Percentiles rank a stretch among this genome's conserved stretches.
Conservation (phyloP, 2,113 vertebrate genomes). For the Crocuta crocuta region DNA sequence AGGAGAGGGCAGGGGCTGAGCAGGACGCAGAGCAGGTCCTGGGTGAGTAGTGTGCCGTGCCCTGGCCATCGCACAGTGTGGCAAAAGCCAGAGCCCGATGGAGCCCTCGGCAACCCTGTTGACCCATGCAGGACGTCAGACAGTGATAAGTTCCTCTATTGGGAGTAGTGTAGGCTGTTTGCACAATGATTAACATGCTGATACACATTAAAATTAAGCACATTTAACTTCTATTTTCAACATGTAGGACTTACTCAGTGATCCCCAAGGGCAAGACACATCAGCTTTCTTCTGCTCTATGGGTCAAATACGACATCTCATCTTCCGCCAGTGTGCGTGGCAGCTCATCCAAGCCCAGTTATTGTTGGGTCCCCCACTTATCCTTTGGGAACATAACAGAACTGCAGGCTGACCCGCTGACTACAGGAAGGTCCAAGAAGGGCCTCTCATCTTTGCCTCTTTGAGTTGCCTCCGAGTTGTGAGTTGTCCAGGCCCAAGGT, state of each 20-base stretch:
- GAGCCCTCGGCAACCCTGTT: not conserved
- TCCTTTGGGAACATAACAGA: not conserved
- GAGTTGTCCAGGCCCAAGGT: not conserved
- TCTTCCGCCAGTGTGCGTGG: not conserved
- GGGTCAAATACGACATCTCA: not conserved
- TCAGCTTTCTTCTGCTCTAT: not conserved
- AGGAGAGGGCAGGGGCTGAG: not conserved
- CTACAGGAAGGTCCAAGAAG: not conserved
- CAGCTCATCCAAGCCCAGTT: not conserved
- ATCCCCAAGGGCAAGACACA: not conserved
- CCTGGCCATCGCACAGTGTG: not conserved
- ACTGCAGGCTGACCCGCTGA: not conserved
- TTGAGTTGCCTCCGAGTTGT: not conserved
- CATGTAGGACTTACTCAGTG: not conserved
- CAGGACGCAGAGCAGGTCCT: not conserved
- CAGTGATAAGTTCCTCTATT: not conserved
- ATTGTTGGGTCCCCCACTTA: accelerated
- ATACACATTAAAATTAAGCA: not conserved
- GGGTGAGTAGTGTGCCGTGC: not conserved
- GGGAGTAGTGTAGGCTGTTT: not conserved
- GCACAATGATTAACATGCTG: not conserved
- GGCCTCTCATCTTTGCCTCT: not conserved
- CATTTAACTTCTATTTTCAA: not conserved
- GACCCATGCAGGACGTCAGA: not conserved
- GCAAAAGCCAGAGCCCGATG: not conserved